Evolutionary conservation across 2,888 invertebrate genomes (phyloP), one percentile per base, ranked within the genome.

Genomic region (Tachina fera): DNA sequence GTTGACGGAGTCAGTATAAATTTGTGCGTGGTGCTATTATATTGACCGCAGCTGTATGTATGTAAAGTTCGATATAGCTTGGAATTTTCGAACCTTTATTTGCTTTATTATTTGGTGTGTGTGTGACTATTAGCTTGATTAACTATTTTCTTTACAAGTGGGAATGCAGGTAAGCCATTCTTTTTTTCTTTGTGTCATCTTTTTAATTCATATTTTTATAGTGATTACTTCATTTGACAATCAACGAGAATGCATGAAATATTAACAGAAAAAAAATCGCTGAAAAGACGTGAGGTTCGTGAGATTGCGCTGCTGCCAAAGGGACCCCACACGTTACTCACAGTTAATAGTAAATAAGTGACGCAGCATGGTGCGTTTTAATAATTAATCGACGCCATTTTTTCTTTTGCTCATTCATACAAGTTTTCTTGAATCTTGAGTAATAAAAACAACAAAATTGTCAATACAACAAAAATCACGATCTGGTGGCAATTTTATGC

Each of bases 351-450:
- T 31, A 31, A 31, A 31, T 71, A 86, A 83, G 72, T 83, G 79
- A 83, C 86, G 67, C 86, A 86, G 86, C 86, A 83, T 83, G 86
- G 72, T 68, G 83, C 76, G 83, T 75, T 74, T 86, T 65, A 74
- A 83, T 83, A 83, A 83, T 86, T 79, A 86, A 80, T 61, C 61
- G 79, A 83, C 86, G 86, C 86, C 86, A 86, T 86, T 86, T 86
- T 86, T 86, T 60, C 43, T 39, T 53, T 31, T 9, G 49, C 49
- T 49, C 31, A 14, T 45, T 78, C 49, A 39, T 65, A 16, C 56
- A 60, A 77, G 77, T 60, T 77, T 68, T 58, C 58, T 77, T 58
- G 41, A 16, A 53, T 41, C 43, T 41, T 43, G 13, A 45, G 45
- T 8, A 16, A 65, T 53, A 75, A 22, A 61, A 63, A 56, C 13